Base-by-base conservation (phyloP, 2,888 invertebrate species). In the Rhyacophila evoluta region DNA sequence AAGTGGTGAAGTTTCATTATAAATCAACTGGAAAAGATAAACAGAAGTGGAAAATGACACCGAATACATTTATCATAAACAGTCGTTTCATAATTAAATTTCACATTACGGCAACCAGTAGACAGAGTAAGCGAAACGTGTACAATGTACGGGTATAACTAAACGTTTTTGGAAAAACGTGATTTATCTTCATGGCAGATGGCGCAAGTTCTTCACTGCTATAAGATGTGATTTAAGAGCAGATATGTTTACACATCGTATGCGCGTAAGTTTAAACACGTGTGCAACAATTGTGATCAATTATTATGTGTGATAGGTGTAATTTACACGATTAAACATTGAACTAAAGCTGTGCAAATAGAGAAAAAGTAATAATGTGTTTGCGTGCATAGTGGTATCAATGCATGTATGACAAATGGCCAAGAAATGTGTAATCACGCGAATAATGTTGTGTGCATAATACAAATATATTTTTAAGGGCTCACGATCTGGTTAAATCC, bases 171-270 rank as follows among this genome's bases (percentile, higher is more conserved):
- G 72, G 25, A 36, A 10, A 15, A 25, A 72, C 36, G 25, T 55
- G 55, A 55, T 55, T 55, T 55, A 55, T 55, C 55, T 15, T 25
- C 19, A 10, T 19, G 15, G 55, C 55, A 55, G 55, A 55, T 55
- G 55, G 55, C 25, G 55, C 55, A 19, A 19, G 15, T 19, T 55
- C 55, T 55, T 12, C 8, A 2, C 55, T 55, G 55, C 5, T 19
- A 55, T 55, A 55, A 19, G 55, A 55, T 19, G 55, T 55, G 55
- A 55, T 55, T 55, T 55, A 55, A 55, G 55, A 55, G 55, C 55
- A 55, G 19, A 19, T 25, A 25, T 19, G 19, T 55, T 55, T 10
- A 19, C 10, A 25, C 8, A 25, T 55, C n/a, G n/a, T 55, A 25
- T 55, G 55, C 19, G 19, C 19, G 19, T 55, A 19, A 1, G 1